Base-by-base conservation (phyloP, 2,113 vertebrate species). In the Tachycineta bicolor region DNA sequence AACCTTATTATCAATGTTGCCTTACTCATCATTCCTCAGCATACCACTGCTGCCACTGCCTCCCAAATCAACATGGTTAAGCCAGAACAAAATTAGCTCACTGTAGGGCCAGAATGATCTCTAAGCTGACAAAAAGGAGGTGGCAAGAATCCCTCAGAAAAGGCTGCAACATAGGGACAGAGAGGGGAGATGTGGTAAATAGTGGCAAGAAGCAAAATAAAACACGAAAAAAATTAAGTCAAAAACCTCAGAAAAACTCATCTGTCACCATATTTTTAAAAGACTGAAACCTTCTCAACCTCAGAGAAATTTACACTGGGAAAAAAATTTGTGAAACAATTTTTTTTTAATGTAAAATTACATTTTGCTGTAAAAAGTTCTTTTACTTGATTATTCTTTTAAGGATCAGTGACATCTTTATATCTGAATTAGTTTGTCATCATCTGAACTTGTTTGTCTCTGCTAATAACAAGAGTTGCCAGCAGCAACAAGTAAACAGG, bases 231-330 rank as follows among this genome's bases (percentile, higher is more conserved):
- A 87, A 82, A 64, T 56, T 46, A 55, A 71, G 26, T 55, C 3
- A 71, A 82, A 95, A 85, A 37, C 12, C 22, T 83, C 41, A 37
- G 20, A 46, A 26, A 89, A 94, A 90, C 8, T 68, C 26, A 87
- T 56, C 8, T 23, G 49, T n/a, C 47, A 52, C 12, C 6, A 2
- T 60, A 68, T 52, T 82, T 82, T 68, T 79, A 17, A 47, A 79
- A 14, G 21, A 67, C 20, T 78, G 67, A 78, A 96, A 60, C 28
- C 53, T 73, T 69, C 21, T 4, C 24, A 89, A 6, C 2, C 46
- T 77, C 64, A 74, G 44, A 82, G 43, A 33, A 68, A n/a, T 83
- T 64, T 25, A 62, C 41, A 31, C 9, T 5, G 5, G 24, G 39
- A 52, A 86, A 73, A 87, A 87, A 39, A 50, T 10, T 1, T 37